phyloP scores from a whole-genome alignment of 1,140 invertebrate genomes.

The Ceratosolen solmsi region DNA sequence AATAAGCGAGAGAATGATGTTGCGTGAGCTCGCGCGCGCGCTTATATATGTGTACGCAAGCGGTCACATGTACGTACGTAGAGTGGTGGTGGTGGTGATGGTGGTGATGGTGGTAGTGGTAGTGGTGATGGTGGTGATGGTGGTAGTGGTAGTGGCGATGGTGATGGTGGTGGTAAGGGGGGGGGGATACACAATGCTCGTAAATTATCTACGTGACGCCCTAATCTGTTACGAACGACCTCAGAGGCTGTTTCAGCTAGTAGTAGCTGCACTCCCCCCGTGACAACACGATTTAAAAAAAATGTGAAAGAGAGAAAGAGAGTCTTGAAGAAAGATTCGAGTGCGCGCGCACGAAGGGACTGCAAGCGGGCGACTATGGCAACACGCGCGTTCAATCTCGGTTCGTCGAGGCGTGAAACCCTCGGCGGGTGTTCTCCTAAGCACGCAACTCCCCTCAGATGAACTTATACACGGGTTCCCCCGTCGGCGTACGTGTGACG shows the following conservation, averaged over 20 bases:
- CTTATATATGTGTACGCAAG: too few relatives aligned
- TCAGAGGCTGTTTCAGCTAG: slow-evolving; percentile 22
- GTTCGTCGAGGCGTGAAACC: slow-evolving; percentile 51
- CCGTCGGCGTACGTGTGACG: slow-evolving; percentile 35
- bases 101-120: too few relatives aligned
- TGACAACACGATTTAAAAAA: slow-evolving; percentile 16
- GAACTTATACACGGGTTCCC: slow-evolving; percentile 8
- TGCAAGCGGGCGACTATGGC: too few relatives aligned
- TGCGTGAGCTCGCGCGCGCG: too few relatives aligned
- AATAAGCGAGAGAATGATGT: not conserved
- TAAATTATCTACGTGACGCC: slow-evolving; percentile 48
- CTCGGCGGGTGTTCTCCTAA: slow-evolving; percentile 50
- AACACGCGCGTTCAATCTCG: slow-evolving; percentile 15
- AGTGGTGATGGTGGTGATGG: too few relatives aligned
- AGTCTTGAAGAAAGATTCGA: not conserved
- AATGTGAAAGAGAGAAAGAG: not conserved
- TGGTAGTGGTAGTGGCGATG: not conserved
- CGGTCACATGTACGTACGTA: too few relatives aligned
- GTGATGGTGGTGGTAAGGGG: not conserved
- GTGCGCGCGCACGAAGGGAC: not conserved
- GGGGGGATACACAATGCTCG: slow-evolving; percentile 34
- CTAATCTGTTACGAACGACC: slow-evolving; percentile 49
- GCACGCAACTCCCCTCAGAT: not conserved
- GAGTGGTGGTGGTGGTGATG: too few relatives aligned
- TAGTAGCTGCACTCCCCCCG: not conserved